Evolutionary conservation across 2,797 vertebrate genomes (phyloP), one percentile per base, ranked within the genome.

Genomic region (Lycodopsis pacificus): DNA sequence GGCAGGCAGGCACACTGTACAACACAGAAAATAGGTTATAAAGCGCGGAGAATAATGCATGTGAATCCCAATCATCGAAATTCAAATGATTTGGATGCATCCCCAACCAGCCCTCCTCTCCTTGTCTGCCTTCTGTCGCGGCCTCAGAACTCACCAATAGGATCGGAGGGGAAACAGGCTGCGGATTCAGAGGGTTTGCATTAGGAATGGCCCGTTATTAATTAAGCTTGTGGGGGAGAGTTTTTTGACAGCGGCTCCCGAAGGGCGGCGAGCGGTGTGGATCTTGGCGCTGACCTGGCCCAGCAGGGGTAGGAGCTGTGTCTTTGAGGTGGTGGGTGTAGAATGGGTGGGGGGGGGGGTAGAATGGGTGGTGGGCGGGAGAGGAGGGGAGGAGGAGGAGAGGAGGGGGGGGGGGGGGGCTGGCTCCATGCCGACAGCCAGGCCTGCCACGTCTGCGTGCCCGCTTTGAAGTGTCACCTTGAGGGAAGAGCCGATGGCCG

Each of bases 391-490:
- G 93, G 32, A 46, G 89, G 73, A 76, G 80, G 91, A 86, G 5
- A n/a, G 82, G 90, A 66, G 73, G 75, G 80, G 91, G 86, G 5
- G 25, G 82, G 91, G 70, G 73, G 75, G 88, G 91, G 93, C 94
- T 95, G 91, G 93, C 95, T 91, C 89, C 96, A 95, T 56, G 93
- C 96, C 89, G 96, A 93, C 96, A 92, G 83, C 95, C 86, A 95
- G 92, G 95, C 92, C 95, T 91, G 95, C 88, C 82, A 94, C 79
- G 94, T 95, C 96, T 95, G 74, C 9, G 88, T 81, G 79, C 46
- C 94, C 85, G 58, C 97, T 98, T 98, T 98, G 97, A 99, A 96
- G 96, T 98, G 97, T 97, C 97, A 96, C 67, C 91, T 97, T 96
- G 95, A 96, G 95, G 93, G 93, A 95, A 93, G 94, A 95, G 93